Base-by-base conservation (phyloP, 2,797 vertebrate genomes). In the Serranus cabrilla region DNA sequence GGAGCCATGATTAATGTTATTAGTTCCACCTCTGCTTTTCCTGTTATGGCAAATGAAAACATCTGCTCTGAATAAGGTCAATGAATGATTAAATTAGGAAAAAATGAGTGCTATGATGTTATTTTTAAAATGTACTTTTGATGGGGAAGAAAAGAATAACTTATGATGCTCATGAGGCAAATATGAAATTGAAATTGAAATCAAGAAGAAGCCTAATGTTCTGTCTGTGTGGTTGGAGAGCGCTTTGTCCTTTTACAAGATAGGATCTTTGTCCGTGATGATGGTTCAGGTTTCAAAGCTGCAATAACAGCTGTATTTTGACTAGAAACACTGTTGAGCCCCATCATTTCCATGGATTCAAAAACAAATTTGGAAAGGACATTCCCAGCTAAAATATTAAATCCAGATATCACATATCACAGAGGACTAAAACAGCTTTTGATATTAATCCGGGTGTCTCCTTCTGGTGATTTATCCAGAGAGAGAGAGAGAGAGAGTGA, bases 361-460 rank as follows among this genome's bases (percentile, higher is more conserved):
- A 20, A 52, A 23, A 65, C 51, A 62, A 31, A 74, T 62, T 58
- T 61, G 7, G 65, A 66, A 77, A 81, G 55, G n/a, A 20, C 54
- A 34, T 23, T 10, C 11, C 2, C 39, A 51, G 60, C 11, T 31
- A 31, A 80, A 74, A 74, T 23, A 12, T 37, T 66, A 71, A 79
- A 78, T 84, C 71, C 51, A 52, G 68, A 81, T 74, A 83, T 80
- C 55, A 59, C 18, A 71, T 46, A 76, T 74, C 37, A 69, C n/a
- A 6, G 27, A 52, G 16, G 52, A 50, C n/a, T 72, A 49, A 78
- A 79, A 76, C 47, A 71, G 64, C 61, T 80, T 78, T 81, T 63
- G 43, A 40, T 75, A 73, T 59, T 82, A 82, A 86, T 76, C 76
- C 45, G 9, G 0, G 18, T 73, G 49, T 59, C n/a, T 74, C 65